phyloP scores from a whole-genome alignment of 2,113 vertebrate species.

The Struthidea cinerea region DNA sequence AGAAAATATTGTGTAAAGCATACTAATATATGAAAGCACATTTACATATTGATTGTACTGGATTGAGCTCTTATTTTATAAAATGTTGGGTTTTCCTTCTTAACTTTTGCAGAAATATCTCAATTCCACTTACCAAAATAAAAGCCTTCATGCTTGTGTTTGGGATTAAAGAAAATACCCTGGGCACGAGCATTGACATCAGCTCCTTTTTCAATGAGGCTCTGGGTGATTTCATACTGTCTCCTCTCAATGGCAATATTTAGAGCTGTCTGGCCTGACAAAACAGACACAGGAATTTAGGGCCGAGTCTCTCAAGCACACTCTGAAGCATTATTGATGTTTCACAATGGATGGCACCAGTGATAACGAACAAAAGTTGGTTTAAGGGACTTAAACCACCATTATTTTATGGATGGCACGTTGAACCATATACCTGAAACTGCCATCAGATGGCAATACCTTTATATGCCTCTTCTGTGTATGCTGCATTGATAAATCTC shows the following conservation, averaged over 20 bases:
- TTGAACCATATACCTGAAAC: neutral
- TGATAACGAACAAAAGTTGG: neutral
- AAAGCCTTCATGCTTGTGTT: conserved; percentile 78
- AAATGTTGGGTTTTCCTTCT: neutral
- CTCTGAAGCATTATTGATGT: neutral
- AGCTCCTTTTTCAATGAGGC: conserved; percentile 75
- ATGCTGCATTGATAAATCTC: conserved; percentile 75
- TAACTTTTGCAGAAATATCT: neutral
- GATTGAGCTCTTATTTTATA: neutral
- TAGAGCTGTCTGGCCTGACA: conserved; percentile 76
- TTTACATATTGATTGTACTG: neutral
- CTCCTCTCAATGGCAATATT: conserved; percentile 81
- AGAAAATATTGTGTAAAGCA: neutral
- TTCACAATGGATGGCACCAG: neutral
- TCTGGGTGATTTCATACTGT: conserved; percentile 71
- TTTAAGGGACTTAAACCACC: neutral
- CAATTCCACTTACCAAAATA: conserved; percentile 75
- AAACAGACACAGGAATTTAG: neutral
- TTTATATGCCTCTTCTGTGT: conserved; percentile 79
- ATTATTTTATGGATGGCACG: neutral
- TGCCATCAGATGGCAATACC: conserved; percentile 50
- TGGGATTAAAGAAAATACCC: conserved; percentile 81
- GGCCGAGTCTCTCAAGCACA: neutral
- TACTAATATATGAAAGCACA: neutral
- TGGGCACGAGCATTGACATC: conserved; percentile 76